Conservation (phyloP, 2,113 vertebrate genomes). For the Pandion haliaetus region DNA sequence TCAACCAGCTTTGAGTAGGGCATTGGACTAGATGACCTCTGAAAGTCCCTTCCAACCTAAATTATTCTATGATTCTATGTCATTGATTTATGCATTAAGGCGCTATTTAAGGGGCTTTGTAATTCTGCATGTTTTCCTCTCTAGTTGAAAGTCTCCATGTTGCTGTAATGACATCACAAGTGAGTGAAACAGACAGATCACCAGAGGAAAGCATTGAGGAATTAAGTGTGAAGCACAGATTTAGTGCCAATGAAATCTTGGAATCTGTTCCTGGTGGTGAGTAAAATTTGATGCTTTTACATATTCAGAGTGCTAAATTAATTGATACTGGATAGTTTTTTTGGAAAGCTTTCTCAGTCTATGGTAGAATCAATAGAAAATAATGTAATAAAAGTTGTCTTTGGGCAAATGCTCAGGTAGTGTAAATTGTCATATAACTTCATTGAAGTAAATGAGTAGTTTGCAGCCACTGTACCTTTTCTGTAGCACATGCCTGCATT, state of each 20-base stretch:
- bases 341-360: background rate
- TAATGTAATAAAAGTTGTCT: background rate
- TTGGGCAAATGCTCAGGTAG: background rate
- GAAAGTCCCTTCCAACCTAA: background rate
- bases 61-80: background rate
- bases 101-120: background rate
- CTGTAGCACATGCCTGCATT: background rate
- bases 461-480: background rate
- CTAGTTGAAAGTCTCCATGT: conserved; percentile 74
- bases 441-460: background rate
- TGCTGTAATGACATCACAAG: conserved; percentile 63
- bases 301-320: background rate
- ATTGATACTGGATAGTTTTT: background rate
- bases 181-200: background rate
- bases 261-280: conserved; percentile 58
- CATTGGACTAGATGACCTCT: background rate
- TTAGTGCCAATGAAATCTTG: background rate
- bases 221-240: background rate
- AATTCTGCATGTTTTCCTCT: background rate
- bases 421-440: background rate
- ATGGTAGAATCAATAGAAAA: background rate
- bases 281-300: conserved; percentile 34
- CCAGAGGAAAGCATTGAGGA: conserved; percentile 34
- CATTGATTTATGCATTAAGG: background rate
- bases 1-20: background rate